A percentile compares a stretch with the other conserved stretches of the same genome.
Evolutionary conservation across 2,113 vertebrate genomes (phyloP).

Genomic region (Sus scrofa): T2T-Sscrofa CM000812.6:216773501-216774000

Average conservation of each 20-base stretch:
- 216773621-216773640: slow-evolving; percentile 68
- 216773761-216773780: slow-evolving; percentile 44
- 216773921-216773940: slow-evolving; percentile 56
- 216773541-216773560: slow-evolving; percentile 82
- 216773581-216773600: slow-evolving; percentile 75
- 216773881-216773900: neutral
- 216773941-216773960: slow-evolving; percentile 21
- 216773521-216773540: slow-evolving; percentile 77
- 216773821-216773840: slow-evolving; percentile 51
- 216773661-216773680: slow-evolving; percentile 70
- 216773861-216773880: slow-evolving; percentile 49
- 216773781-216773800: slow-evolving; percentile 57
- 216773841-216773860: slow-evolving; percentile 21
- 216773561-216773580: slow-evolving; percentile 74
- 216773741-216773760: slow-evolving; percentile 39
- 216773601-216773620: slow-evolving; percentile 70
- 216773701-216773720: slow-evolving; percentile 79
- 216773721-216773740: slow-evolving; percentile 73
- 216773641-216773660: slow-evolving; percentile 69
- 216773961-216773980: slow-evolving; percentile 36
- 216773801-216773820: slow-evolving; percentile 2
- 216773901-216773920: slow-evolving; percentile 21
- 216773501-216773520: slow-evolving; percentile 82
- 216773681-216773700: slow-evolving; percentile 77
- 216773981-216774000: slow-evolving; percentile 34